Evolutionary conservation across 2,888 invertebrate species (phyloP).

Genomic region (Deilephila elpenor): DNA sequence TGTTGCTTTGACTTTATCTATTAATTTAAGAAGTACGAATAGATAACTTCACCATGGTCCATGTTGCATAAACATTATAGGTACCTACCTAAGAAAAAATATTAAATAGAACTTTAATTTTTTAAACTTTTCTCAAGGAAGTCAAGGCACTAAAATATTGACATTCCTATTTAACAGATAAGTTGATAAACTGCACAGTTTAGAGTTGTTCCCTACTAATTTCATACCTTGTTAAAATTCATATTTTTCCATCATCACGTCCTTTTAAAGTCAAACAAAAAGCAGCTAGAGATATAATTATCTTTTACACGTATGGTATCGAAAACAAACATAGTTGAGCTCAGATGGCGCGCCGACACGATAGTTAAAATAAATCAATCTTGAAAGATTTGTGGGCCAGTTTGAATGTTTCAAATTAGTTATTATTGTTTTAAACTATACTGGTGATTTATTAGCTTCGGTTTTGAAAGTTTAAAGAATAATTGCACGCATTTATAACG

Average conservation of each 20-base stretch:
- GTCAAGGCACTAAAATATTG: too few species aligned
- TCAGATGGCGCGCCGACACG: slow-evolving; percentile 3
- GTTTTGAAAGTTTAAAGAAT: slow-evolving; percentile 4
- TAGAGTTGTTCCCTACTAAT: background rate
- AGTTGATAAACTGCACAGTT: too few species aligned
- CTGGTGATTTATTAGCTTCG: background rate
- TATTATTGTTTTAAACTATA: slow-evolving; percentile 21
- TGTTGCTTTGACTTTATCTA: too few species aligned
- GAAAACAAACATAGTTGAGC: background rate
- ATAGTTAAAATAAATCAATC: slow-evolving; percentile 22
- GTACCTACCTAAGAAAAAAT: too few species aligned
- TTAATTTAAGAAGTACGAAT: too few species aligned
- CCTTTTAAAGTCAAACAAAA: background rate
- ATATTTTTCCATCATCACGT: too few species aligned
- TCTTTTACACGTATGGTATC: background rate
- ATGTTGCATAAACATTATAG: too few species aligned
- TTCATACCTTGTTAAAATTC: background rate
- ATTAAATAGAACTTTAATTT: too few species aligned
- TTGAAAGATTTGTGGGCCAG: slow-evolving; percentile 29
- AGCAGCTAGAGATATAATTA: background rate
- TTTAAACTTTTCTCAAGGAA: too few species aligned
- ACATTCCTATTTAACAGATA: too few species aligned
- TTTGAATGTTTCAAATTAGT: slow-evolving; percentile 17
- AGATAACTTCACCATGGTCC: too few species aligned
- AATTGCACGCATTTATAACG: background rate